phyloP scores from a whole-genome alignment of 2,888 invertebrate genomes.

The Gnatocerus cornutus region DNA sequence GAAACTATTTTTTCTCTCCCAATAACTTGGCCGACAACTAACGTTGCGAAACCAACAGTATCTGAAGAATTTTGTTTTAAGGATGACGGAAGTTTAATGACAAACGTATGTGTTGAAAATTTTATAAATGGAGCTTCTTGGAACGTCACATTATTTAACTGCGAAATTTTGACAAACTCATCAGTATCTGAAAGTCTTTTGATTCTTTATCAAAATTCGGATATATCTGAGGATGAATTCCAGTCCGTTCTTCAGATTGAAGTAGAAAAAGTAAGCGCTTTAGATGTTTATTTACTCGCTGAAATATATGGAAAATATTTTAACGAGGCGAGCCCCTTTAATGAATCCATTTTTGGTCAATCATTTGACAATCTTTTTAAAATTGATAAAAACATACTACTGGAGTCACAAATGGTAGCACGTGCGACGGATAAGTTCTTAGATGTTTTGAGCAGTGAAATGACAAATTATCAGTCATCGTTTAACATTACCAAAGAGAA shows the following conservation, averaged over 20 bases:
- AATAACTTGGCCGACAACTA: not conserved
- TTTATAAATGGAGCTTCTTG: not conserved
- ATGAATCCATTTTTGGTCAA: not conserved
- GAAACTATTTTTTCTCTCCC: not conserved
- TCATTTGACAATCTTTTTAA: not conserved
- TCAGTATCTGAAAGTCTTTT: not conserved
- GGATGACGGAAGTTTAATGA: not conserved
- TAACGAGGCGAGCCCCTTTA: not conserved
- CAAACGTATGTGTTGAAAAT: not conserved
- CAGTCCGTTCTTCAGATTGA: not conserved
- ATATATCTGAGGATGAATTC: not conserved
- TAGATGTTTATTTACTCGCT: not conserved
- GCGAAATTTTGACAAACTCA: not conserved
- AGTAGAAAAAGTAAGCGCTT: not conserved
- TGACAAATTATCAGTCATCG: not conserved
- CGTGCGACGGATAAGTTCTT: not conserved
- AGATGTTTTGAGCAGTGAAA: not conserved
- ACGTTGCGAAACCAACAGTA: not conserved
- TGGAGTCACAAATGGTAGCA: not conserved
- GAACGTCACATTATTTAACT: no score
- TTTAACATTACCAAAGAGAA: not conserved
- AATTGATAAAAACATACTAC: not conserved
- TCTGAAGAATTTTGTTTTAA: slow-evolving; percentile 6
- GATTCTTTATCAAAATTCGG: not conserved
- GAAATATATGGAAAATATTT: not conserved